phyloP scores from a whole-genome alignment of 1,140 invertebrate genomes.

The Anastrepha ludens region DNA sequence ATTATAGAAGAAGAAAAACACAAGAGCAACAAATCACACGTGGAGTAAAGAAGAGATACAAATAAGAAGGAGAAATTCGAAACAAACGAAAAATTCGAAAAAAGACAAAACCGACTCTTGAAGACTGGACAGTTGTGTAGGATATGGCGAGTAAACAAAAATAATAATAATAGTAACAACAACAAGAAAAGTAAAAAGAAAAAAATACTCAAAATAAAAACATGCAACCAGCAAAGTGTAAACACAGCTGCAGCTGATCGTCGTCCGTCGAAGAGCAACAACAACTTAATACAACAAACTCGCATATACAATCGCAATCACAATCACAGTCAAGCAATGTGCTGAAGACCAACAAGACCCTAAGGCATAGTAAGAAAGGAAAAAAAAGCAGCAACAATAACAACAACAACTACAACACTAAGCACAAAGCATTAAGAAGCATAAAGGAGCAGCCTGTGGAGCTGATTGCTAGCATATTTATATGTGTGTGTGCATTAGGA shows the following conservation, averaged over 20 bases:
- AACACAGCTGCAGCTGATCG: conserved; percentile 56
- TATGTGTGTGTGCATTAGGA: not conserved
- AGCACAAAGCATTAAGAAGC: not conserved
- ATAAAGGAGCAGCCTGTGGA: conserved; percentile 35
- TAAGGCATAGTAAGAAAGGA: not conserved
- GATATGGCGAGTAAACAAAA: conserved; percentile 45
- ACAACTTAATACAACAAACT: conserved; percentile 57
- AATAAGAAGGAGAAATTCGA: not conserved
- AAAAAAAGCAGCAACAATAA: not conserved
- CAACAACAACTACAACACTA: not conserved
- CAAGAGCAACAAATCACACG: not conserved
- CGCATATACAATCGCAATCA: conserved; percentile 28
- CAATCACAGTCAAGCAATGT: conserved; percentile 34
- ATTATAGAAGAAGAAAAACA: not conserved
- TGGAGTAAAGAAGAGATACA: not conserved
- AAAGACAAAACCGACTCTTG: not conserved
- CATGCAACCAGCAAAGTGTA: conserved; percentile 51
- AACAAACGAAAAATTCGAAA: not conserved
- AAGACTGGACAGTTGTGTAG: conserved; percentile 21
- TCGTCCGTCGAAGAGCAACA: conserved; percentile 67
- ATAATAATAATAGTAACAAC: conserved; percentile 53
- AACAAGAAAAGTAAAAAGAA: not conserved
- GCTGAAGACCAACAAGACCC: conserved; percentile 18
- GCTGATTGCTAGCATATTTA: not conserved
- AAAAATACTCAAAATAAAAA: conserved; percentile 13